A percentile compares a stretch with the other conserved stretches of the same genome.
These are phyloP conservation scores for Fragum whitleyi DNA, from an alignment of 2,888 invertebrate species.

Conservation along the genomic window DNA sequence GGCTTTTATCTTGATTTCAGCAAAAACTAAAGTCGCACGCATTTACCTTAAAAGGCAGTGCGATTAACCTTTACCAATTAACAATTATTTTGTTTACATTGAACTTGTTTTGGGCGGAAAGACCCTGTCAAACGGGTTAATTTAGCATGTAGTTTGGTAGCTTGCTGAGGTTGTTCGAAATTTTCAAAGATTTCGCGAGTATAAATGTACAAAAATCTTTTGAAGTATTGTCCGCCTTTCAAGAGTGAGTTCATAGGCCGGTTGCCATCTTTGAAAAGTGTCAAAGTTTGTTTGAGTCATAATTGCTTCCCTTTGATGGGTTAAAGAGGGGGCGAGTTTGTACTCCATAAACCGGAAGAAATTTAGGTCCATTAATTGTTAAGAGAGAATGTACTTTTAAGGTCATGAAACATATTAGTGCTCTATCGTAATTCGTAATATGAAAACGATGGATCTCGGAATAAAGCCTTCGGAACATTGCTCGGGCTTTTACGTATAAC, in stretches of 20 bases:
- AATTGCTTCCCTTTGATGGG: neutral
- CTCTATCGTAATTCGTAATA: too few relatives aligned
- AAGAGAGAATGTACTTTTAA: neutral
- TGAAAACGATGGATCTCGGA: too few relatives aligned
- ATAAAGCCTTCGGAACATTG: too few relatives aligned
- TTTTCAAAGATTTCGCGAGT: too few relatives aligned
- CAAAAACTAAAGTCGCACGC: neutral
- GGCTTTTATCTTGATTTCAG: neutral
- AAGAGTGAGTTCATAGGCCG: neutral
- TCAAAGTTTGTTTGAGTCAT: neutral
- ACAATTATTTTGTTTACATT: neutral
- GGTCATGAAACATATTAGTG: neutral
- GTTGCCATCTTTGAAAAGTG: neutral
- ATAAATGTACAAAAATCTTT: neutral
- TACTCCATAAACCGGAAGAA: neutral
- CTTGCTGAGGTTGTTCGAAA: too few relatives aligned
- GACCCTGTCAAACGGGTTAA: too few relatives aligned
- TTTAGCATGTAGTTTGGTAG: too few relatives aligned
- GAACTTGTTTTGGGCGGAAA: too few relatives aligned
- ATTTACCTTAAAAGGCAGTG: neutral
- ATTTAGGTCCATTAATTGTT: neutral
- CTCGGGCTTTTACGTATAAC: too few relatives aligned
- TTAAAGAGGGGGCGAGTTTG: neutral
- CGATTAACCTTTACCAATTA: neutral
- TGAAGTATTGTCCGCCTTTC: neutral